Base-by-base conservation (phyloP, 2,888 invertebrate genomes). In the Agonopterix heracliana region DNA sequence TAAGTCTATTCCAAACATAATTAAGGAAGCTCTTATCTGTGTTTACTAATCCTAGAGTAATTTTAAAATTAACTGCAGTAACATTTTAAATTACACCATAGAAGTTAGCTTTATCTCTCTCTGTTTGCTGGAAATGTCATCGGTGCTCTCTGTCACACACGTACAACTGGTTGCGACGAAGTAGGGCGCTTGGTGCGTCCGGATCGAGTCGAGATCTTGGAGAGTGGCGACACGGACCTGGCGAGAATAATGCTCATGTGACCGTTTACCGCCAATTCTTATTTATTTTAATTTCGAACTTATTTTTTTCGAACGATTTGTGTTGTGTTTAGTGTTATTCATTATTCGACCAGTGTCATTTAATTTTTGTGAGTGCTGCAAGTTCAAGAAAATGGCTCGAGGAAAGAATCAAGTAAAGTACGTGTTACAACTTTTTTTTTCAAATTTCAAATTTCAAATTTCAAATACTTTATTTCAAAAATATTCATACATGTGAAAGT, bases 211-310 rank as follows among this genome's bases (percentile, higher is more conserved):
- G 80, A 83, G 76, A 85, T 83, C 84, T 83, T 78, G 74, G 78
- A 74, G 84, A 86, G 86, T 78, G 77, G 77, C 74, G 74, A 81
- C 69, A 81, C 86, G 82, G 79, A 78, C 81, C 77, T 76, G 74
- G 71, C 81, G 81, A 74, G 78, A 78, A 80, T 69, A 75, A 80
- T 83, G 83, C 78, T 81, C 78, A 78, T 83, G 79, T 85, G 78
- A 83, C 65, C 68, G 66, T 68, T 84, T 81, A 73, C 81, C 87
- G 87, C 83, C 81, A 79, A 81, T 75, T 68, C 66, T 65, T 41
- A 11, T 9, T 60, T 68, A 62, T 61, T 66, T 57, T 49, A 54
- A 63, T 68, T 71, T 68, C 65, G 63, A 74, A 69, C 64, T 63
- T 62, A 58, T 67, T 60, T 71, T 66, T 70, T 71, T 69, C 67